Percentiles rank a stretch among this genome's conserved stretches.
Conservation (phyloP, 2,113 vertebrate species). For the Protobothrops flavoviridis region DNA sequence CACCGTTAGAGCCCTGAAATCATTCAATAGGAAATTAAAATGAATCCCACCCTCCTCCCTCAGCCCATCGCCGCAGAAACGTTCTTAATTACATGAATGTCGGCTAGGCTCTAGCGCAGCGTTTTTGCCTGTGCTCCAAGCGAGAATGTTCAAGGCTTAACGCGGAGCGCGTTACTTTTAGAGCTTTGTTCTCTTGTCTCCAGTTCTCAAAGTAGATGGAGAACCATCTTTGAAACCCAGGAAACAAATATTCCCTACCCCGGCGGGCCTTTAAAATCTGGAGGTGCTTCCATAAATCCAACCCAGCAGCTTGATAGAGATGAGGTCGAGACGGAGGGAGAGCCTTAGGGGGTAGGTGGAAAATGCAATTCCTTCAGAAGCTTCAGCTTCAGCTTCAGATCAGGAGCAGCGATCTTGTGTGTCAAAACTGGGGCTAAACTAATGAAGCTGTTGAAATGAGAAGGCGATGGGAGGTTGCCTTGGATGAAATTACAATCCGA, state of each 20-base stretch:
- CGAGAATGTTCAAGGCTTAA: not conserved
- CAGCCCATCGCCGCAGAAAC: constrained; percentile 43
- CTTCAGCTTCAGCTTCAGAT: constrained; percentile 34
- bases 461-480: not conserved
- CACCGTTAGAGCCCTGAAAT: not conserved
- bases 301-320: constrained; percentile 39
- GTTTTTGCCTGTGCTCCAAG: constrained; percentile 9
- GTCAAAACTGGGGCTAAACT: constrained; percentile 6
- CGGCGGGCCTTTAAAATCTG: not conserved
- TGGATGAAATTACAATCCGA: constrained; percentile 22
- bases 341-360: constrained; percentile 33
- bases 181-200: constrained; percentile 22
- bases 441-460: constrained; percentile 8
- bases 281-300: constrained; percentile 32
- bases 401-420: constrained; percentile 33
- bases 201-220: not conserved
- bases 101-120: constrained; percentile 38
- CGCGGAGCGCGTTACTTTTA: not conserved
- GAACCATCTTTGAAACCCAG: not conserved
- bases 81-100: constrained; percentile 64
- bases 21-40: not conserved
- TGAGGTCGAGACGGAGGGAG: not conserved
- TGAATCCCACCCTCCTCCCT: not conserved
- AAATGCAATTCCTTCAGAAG: constrained; percentile 30
- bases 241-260: not conserved